Base-by-base conservation (phyloP, 2,113 vertebrate species). In the Eonycteris spelaea region DNA sequence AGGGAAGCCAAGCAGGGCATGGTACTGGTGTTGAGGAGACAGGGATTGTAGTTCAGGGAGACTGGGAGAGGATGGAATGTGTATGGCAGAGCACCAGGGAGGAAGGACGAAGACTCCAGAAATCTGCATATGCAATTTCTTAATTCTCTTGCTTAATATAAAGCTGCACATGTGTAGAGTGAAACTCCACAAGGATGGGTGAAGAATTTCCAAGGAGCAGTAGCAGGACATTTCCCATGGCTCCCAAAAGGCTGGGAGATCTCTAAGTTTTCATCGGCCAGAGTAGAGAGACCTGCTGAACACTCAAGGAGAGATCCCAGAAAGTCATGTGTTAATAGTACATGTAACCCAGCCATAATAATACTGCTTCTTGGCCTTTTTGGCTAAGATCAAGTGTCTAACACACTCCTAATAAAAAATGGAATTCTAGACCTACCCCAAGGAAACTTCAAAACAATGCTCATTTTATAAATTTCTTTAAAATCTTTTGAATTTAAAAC, bases 81-180 rank as follows among this genome's bases (percentile, higher is more conserved):
- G 28, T 3, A 92, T 48, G 24, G 68, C 79, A 73, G 48, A 79
- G 35, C 63, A 59, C 35, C 28, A 70, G 38, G 57, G 26, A 63
- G 35, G 19, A 88, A 94, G 30, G 28, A 95, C 11, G 38, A 68
- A 70, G 82, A 88, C 68, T 86, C 75, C 16, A 85, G 59, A 83
- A 92, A 94, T 92, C 4, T 94, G 24, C n/a, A 91, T 0, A 85
- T 71, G 38, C 35, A 86, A 95, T 70, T 70, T 43, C 73, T 95
- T 83, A 86, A 90, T 67, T 71, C 13, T 94, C 68, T 74, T 91
- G 55, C 43, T 94, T 75, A 84, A 86, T 45, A 92, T 45, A 75
- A 93, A 97, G 38, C 55, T 78, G 10, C 24, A 74, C 21, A 70
- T 15, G 4, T 55, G 1, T n/a, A 87, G 33, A 30, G 21, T 6